A percentile compares a stretch with the other conserved stretches of the same genome.
Conservation (phyloP, 2,888 invertebrate species). For the Hoplodrina ambigua region DNA sequence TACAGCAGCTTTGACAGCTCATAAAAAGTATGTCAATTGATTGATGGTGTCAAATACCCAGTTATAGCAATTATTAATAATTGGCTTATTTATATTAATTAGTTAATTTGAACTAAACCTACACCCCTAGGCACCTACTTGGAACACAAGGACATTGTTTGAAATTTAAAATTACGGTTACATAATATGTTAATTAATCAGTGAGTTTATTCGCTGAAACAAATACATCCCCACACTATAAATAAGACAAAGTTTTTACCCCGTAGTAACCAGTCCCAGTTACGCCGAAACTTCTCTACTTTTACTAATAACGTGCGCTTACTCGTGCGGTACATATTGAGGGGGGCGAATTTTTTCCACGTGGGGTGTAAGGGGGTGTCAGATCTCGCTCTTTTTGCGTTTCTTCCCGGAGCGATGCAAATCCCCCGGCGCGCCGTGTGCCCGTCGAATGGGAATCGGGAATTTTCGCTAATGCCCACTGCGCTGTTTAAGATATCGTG, state of each 20-base stretch:
- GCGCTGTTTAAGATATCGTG: conserved; percentile 53
- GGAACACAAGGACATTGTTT: neutral
- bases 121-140: no score
- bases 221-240: neutral
- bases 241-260: conserved; percentile 26
- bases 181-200: neutral
- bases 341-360: conserved; percentile 59
- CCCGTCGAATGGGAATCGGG: conserved; percentile 78
- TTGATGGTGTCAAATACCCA: no score
- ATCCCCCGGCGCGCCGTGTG: conserved; percentile 75
- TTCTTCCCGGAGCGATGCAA: conserved; percentile 87
- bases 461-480: conserved; percentile 79
- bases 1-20: no score
- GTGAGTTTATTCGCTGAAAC: neutral
- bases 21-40: no score
- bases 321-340: conserved; percentile 62
- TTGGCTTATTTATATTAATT: no score
- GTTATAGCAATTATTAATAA: no score
- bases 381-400: conserved; percentile 82
- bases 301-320: conserved; percentile 57
- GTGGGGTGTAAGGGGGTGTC: conserved; percentile 49
- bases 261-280: conserved; percentile 25
- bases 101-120: no score
- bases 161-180: neutral
- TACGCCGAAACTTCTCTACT: conserved; percentile 49